Evolutionary conservation across 2,113 vertebrate genomes (phyloP).

Genomic region (Brachyhypopomus occidentalis): DNA sequence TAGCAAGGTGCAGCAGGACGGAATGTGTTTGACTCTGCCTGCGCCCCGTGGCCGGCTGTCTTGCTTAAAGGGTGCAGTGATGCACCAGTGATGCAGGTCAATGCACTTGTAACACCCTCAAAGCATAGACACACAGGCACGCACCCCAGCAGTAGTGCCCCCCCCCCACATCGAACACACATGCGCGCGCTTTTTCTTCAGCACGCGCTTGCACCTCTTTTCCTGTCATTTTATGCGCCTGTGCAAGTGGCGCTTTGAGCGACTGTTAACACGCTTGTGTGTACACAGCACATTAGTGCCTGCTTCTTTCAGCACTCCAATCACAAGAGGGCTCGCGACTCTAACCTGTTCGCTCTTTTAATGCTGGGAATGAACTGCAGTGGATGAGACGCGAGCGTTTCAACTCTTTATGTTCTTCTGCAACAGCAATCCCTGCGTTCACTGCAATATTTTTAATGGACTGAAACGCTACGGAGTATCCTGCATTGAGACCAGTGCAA

Average conservation of each 20-base stretch:
- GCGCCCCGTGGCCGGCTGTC: too few species aligned
- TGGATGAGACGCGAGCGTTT: not conserved
- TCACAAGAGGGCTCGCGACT: conserved; percentile 14
- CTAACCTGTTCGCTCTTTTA: not conserved
- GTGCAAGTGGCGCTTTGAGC: conserved; percentile 9
- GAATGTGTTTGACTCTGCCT: too few species aligned
- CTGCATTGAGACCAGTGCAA: conserved; percentile 14
- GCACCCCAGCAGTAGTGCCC: not conserved
- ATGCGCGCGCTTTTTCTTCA: not conserved
- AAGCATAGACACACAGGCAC: not conserved
- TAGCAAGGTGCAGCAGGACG: not conserved
- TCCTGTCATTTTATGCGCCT: not conserved
- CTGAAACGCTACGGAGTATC: not conserved
- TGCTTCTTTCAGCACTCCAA: conserved; percentile 21
- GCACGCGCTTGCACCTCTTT: not conserved
- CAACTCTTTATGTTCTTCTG: too few species aligned
- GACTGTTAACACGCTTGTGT: conserved; percentile 16
- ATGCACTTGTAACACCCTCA: conserved; percentile 26
- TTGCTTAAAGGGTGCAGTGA: too few species aligned
- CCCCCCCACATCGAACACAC: not conserved
- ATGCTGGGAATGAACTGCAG: not conserved
- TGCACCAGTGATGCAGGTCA: conserved; percentile 43
- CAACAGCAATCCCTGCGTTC: not conserved
- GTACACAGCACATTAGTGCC: conserved; percentile 12
- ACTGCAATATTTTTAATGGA: conserved; percentile 46